Evolutionary conservation across 2,113 vertebrate species (phyloP), one percentile per base, ranked within the genome.

Genomic region (Lota lota): DNA sequence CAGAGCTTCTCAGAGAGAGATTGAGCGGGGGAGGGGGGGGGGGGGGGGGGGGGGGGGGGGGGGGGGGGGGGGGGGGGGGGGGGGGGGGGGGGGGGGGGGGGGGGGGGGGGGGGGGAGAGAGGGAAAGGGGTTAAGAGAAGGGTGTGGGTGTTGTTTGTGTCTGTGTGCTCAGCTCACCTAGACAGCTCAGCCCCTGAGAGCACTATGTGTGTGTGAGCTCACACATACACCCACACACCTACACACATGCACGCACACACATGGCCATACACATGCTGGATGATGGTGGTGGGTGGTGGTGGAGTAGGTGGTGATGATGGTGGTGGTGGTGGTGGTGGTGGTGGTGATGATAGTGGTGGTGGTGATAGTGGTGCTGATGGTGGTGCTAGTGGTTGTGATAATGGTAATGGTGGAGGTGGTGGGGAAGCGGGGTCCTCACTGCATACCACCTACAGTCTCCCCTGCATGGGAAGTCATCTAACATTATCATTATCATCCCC

Each of bases 131-230:
- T 24, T 28, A 28, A 5, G 28, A 28, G 6, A 28, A 28, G 28
- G 28, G 28, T 28, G 28, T 5, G 67, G 50, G 24, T 6, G 54
- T 40, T 24, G 28, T 47, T 47, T 47, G 40, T 47, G 40, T 47
- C 4, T 47, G 40, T 47, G 40, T 47, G 74, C 77, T 81, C 76
- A 77, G 71, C 67, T 85, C 84, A 76, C 77, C 79, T 77, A 82
- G 82, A 86, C 81, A 85, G 83, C 60, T 21, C 63, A 20, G 63
- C 81, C 76, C 80, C 56, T 63, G 79, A 88, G 81, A 85, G 68
- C 16, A 18, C 16, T 63, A 50, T 70, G 70, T 76, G 70, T 75
- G 74, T 83, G 72, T 84, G 76, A 76, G 70, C 57, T 68, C 79
- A 74, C 71, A 59, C 63, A 67, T 47, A 69, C 61, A 47, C 50